A percentile compares a stretch with the other conserved stretches of the same genome.
Evolutionary conservation across 2,888 invertebrate species (phyloP).

Genomic region (Selenia dentaria): DNA sequence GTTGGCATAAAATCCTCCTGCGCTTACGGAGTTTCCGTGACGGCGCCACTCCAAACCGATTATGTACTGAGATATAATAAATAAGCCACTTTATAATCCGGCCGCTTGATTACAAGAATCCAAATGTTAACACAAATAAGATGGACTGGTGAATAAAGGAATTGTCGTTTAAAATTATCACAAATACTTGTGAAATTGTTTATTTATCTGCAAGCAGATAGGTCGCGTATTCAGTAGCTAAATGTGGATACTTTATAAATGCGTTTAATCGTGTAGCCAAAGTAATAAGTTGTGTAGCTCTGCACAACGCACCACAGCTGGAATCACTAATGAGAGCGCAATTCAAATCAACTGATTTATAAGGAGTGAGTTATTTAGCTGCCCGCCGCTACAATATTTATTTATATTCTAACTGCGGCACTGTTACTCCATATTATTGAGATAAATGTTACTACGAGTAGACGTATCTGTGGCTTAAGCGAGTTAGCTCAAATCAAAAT

Average conservation of each 20-base stretch:
- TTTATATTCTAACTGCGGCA: conserved; percentile 67
- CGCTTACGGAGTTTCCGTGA: conserved; percentile 34
- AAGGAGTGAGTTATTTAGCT: conserved; percentile 77
- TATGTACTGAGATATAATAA: conserved; percentile 41
- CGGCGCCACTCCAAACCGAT: conserved; percentile 34
- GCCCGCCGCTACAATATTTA: conserved; percentile 68
- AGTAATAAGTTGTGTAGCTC: conserved; percentile 81
- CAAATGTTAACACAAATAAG: conserved; percentile 25
- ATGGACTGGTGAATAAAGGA: conserved; percentile 33
- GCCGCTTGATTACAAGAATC: conserved; percentile 28
- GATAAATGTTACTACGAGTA: conserved; percentile 5
- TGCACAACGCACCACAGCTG: conserved; percentile 61
- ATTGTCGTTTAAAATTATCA: conserved; percentile 30
- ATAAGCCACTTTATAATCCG: conserved; percentile 44
- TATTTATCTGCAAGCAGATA: conserved; percentile 56
- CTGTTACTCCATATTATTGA: conserved; percentile 47
- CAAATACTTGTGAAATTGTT: conserved; percentile 46
- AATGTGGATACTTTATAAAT: conserved; percentile 57
- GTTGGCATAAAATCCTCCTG: conserved; percentile 35
- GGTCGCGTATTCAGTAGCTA: conserved; percentile 53
- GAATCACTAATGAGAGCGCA: conserved; percentile 80
- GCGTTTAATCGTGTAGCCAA: conserved; percentile 69
- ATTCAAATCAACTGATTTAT: conserved; percentile 82
- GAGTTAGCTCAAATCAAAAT: conserved; percentile 11
- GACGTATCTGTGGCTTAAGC: conserved; percentile 1